A percentile compares a stretch with the other conserved stretches of the same genome.
These are phyloP conservation scores for Drosophila quadrilineata DNA, from an alignment of 1,140 invertebrate genomes.

Conservation along the genomic window DNA sequence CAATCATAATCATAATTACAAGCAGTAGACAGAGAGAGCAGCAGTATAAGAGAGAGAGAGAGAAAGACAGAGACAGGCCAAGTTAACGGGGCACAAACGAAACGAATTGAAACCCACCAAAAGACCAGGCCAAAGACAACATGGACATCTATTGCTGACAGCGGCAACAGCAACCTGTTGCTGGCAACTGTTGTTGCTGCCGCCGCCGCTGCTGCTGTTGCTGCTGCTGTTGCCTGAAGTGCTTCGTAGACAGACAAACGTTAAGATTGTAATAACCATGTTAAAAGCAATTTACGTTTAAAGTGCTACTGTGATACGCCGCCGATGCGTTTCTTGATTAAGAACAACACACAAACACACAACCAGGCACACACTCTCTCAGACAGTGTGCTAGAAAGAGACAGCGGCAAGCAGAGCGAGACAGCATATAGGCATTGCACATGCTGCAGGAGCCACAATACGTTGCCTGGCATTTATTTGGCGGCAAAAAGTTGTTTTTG, in stretches of 20 bases:
- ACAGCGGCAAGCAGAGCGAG: neutral
- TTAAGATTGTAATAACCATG: slow-evolving; percentile 80
- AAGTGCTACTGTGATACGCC: slow-evolving; percentile 79
- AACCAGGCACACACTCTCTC: neutral
- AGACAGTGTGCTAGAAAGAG: neutral
- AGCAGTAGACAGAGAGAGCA: slow-evolving; percentile 9
- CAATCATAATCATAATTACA: slow-evolving; percentile 78
- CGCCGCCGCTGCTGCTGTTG: slow-evolving; percentile 11
- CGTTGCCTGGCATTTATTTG: slow-evolving; percentile 64
- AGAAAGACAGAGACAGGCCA: slow-evolving; percentile 9
- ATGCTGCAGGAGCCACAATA: slow-evolving; percentile 23
- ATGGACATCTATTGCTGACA: slow-evolving; percentile 37
- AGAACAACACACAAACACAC: slow-evolving; percentile 36
- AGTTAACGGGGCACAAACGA: slow-evolving; percentile 37
- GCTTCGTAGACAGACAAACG: slow-evolving; percentile 75
- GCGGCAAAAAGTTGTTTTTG: slow-evolving; percentile 54
- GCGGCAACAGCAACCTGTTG: slow-evolving; percentile 15
- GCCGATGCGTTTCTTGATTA: slow-evolving; percentile 78
- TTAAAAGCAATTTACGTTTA: slow-evolving; percentile 80
- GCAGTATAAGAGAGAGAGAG: neutral
- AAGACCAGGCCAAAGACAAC: slow-evolving; percentile 5
- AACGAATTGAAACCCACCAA: slow-evolving; percentile 9
- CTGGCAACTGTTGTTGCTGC: slow-evolving; percentile 17
- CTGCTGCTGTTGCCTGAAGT: slow-evolving; percentile 56
- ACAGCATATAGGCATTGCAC: slow-evolving; percentile 19